Base-by-base conservation (phyloP, 1,140 invertebrate species). In the Drepana arcuata region DNA sequence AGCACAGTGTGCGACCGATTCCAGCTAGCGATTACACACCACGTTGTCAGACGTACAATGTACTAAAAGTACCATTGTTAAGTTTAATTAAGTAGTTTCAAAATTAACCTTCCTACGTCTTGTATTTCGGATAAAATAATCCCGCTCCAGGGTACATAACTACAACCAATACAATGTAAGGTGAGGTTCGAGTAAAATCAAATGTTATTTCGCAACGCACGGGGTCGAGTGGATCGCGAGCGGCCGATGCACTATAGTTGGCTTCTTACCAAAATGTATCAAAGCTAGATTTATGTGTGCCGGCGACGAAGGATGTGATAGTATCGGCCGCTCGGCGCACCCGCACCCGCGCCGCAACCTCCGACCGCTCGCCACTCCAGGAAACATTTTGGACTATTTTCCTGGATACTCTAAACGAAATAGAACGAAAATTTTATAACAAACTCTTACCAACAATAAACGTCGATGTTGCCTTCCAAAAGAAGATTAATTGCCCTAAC, bases 181-280 rank as follows among this genome's bases (percentile, higher is more conserved):
- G 41, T 39, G 36, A 31, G 35, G 35, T 34, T 34, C 24, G 34
- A 41, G 39, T 52, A 52, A 43, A 43, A 35, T 32, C 43, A 43
- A 50, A 26, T 48, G 45, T 49, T 53, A 49, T 57, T 57, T 57
- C 41, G 34, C 45, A 36, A 47, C 33, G 25, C 28, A 27, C 32
- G 44, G 18, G 41, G 16, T 41, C 33, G 44, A 46, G 36, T 25
- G 37, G 43, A 35, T 35, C 18, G 41, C 28, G 28, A 39, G 40
- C 28, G 35, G 37, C 18, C 42, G 51, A 52, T 51, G 53, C 59
- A 49, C 48, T 38, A 55, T 47, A 58, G 52, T 78, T 81, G 77
- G 73, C 73, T 66, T 62, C 44, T 60, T 68, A 81, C 77, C 73
- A 78, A 78, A 78, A 79, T 70, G 62, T 75, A 73, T 79, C 77